These are phyloP conservation scores for Eristalis intricaria DNA, from an alignment of 2,888 invertebrate species.

Conservation along the genomic window DNA sequence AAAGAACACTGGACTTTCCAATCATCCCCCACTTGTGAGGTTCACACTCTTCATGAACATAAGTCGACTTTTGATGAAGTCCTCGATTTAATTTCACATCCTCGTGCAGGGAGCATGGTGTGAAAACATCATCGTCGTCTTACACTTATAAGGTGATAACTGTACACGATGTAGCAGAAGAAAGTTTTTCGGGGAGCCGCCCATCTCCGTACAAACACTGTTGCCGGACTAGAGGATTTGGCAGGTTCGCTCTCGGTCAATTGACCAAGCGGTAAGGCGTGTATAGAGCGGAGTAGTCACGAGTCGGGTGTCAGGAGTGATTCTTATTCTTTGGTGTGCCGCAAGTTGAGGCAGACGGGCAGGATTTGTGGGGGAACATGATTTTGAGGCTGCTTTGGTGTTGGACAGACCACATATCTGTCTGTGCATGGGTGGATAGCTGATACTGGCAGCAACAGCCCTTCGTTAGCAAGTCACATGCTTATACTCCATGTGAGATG, in stretches of 20 bases:
- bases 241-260: constrained; percentile 59
- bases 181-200: constrained; percentile 56
- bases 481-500: constrained; percentile 32
- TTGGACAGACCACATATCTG: constrained; percentile 51
- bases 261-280: constrained; percentile 57
- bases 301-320: constrained; percentile 51
- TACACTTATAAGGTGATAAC: constrained; percentile 72
- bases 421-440: constrained; percentile 42
- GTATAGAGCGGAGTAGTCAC: constrained; percentile 5
- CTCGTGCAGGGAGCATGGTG: constrained; percentile 51
- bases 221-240: constrained; percentile 55
- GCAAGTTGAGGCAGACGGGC: constrained; percentile 53
- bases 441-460: constrained; percentile 46
- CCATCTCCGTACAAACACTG: constrained; percentile 1
- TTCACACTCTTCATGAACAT: constrained; percentile 65
- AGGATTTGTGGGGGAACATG: constrained; percentile 53
- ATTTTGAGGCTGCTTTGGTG: constrained; percentile 55
- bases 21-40: constrained; percentile 53
- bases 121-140: constrained; percentile 71
- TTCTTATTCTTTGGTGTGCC: constrained; percentile 70
- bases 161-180: constrained; percentile 70
- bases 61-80: constrained; percentile 71
- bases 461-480: constrained; percentile 57
- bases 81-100: constrained; percentile 64
- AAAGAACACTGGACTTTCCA: constrained; percentile 36